These are phyloP conservation scores for Maniola jurtina DNA, from an alignment of 1,140 invertebrate species.

Conservation along the genomic window DNA sequence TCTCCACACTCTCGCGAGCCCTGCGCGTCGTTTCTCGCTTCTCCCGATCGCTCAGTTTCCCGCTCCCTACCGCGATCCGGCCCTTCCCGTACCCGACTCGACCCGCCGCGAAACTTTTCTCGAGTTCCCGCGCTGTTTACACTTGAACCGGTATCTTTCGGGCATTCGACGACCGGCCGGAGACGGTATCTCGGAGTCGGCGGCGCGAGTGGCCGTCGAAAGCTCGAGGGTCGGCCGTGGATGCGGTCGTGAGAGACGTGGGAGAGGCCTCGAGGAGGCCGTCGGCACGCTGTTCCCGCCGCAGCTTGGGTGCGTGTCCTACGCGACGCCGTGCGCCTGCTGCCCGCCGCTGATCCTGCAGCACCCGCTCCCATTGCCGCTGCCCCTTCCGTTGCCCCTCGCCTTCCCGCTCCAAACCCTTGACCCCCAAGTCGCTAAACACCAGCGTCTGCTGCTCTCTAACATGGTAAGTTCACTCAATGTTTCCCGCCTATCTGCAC, in stretches of 20 bases:
- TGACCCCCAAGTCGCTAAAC: constrained; percentile 72
- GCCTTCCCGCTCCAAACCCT: constrained; percentile 66
- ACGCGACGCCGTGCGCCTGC: constrained; percentile 74
- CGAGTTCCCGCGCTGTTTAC: constrained; percentile 49
- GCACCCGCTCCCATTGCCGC: constrained; percentile 61
- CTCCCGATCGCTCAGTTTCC: constrained; percentile 66
- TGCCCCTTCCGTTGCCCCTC: constrained; percentile 66
- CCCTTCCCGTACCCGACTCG: constrained; percentile 45
- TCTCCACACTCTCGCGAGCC: constrained; percentile 70
- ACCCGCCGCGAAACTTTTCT: constrained; percentile 55
- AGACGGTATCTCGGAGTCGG: constrained; percentile 47
- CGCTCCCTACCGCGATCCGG: constrained; percentile 55
- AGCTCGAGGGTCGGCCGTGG: constrained; percentile 63
- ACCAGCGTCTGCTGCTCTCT: constrained; percentile 77
- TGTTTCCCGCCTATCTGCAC: constrained; percentile 43
- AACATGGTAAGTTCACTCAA: constrained; percentile 74
- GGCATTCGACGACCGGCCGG: constrained; percentile 30
- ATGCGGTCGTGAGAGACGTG: constrained; percentile 72
- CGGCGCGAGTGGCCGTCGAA: constrained; percentile 34
- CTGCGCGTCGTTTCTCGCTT: constrained; percentile 69
- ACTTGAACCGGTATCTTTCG: constrained; percentile 28
- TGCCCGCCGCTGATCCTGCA: constrained; percentile 69
- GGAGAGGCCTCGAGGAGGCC: constrained; percentile 73
- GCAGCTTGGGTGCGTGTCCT: constrained; percentile 75
- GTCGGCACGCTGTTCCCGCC: constrained; percentile 76